Conservation (phyloP, 2,888 invertebrate genomes). For the Trichopria drosophilae region DNA sequence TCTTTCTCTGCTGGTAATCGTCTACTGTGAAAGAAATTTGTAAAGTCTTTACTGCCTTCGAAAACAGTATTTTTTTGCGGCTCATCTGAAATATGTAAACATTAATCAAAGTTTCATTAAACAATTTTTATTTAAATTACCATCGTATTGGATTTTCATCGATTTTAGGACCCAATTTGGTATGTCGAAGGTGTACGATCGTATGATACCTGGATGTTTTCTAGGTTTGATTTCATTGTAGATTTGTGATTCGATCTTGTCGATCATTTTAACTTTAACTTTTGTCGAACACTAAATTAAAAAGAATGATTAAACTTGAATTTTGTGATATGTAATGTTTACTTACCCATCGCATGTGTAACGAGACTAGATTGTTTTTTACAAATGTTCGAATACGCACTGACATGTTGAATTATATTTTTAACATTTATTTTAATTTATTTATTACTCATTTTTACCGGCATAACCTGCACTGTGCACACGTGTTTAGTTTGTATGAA, state of each 20-base stretch:
- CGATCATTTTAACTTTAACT: conserved; percentile 60
- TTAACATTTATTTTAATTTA: too few relatives aligned
- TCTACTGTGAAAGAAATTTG: conserved; percentile 66
- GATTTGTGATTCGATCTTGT: conserved; percentile 60
- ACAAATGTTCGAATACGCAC: too few relatives aligned
- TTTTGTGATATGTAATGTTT: too few relatives aligned
- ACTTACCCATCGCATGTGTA: too few relatives aligned
- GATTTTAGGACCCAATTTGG: conserved; percentile 67
- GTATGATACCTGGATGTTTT: conserved; percentile 73
- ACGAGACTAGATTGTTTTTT: too few relatives aligned
- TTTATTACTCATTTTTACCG: too few relatives aligned
- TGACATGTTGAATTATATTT: too few relatives aligned
- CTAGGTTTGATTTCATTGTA: conserved; percentile 66
- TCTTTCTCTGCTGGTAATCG: conserved; percentile 68
- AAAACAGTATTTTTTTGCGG: conserved; percentile 59
- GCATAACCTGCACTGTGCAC: too few relatives aligned
- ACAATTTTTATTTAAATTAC: conserved; percentile 46
- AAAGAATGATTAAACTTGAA: conserved; percentile 4
- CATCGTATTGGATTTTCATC: conserved; percentile 61
- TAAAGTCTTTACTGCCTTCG: conserved; percentile 63
- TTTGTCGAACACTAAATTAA: conserved; percentile 46
- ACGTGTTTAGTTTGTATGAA: too few relatives aligned
- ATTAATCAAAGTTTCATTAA: not conserved
- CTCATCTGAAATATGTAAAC: conserved; percentile 25
- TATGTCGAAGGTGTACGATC: conserved; percentile 61